A percentile compares a stretch with the other conserved stretches of the same genome.
phyloP scores from a whole-genome alignment of 2,888 invertebrate species.

The Pseudolycoriella hygida region DNA sequence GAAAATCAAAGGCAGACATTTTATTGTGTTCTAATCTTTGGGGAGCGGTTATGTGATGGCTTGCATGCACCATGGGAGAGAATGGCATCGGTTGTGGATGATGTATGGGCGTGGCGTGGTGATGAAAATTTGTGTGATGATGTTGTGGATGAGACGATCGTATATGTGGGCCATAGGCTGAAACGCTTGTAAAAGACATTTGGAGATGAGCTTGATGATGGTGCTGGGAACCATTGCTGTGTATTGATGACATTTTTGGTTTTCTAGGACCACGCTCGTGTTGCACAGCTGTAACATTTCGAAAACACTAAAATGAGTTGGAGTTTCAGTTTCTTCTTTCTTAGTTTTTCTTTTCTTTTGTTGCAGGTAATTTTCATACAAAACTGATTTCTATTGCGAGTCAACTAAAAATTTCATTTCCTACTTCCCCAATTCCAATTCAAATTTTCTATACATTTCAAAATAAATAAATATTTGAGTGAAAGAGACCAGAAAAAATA shows the following conservation, averaged over 20 bases:
- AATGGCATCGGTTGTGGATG: constrained; percentile 15
- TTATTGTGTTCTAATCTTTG: constrained; percentile 26
- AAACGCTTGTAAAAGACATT: constrained; percentile 2
- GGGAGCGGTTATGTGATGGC: constrained; percentile 23
- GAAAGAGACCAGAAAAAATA: no score
- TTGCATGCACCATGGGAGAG: constrained; percentile 23
- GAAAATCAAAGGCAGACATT: constrained; percentile 18
- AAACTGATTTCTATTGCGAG: no score
- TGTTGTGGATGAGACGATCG: constrained; percentile 12
- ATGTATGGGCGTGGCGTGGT: constrained; percentile 5
- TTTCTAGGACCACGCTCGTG: constrained; percentile 92
- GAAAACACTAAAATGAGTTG: constrained; percentile 15
- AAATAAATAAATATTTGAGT: no score
- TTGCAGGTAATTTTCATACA: no score
- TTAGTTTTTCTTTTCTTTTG: no score
- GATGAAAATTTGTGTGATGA: constrained; percentile 16
- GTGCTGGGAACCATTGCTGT: constrained; percentile 11
- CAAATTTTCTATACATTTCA: no score
- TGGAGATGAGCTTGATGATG: constrained; percentile 12
- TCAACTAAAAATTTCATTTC: no score
- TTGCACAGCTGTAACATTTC: constrained; percentile 95
- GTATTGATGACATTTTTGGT: constrained; percentile 49
- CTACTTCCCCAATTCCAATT: no score
- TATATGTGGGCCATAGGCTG: constrained; percentile 4
- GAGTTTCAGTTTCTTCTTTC: no score